Evolutionary conservation across 2,797 vertebrate genomes (phyloP), one percentile per base, ranked within the genome.

Genomic region (Rhinella marina): DNA sequence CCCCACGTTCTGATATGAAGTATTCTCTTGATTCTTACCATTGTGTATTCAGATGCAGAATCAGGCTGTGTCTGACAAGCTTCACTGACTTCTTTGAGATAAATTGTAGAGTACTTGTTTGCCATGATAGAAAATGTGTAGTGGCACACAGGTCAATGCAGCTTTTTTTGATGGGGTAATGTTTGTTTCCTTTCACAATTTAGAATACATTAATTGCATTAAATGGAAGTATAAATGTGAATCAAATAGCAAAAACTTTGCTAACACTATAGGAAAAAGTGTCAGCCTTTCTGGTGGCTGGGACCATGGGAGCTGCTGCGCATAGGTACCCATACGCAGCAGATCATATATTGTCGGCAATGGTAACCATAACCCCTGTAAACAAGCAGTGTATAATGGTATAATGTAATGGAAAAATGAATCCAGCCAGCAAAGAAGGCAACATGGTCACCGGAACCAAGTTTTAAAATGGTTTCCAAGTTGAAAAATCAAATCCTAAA

Each of bases 11-110:
- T 83, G 73, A 85, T 78, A 86, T 83, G 66, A 86, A 72, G 81
- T 21, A 89, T 89, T 89, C 80, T 88, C 83, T 85, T 81, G 82
- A 68, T 88, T 81, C 78, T 75, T 70, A 81, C 72, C 79, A 64
- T 85, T 81, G 48, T 85, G 83, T 73, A 81, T 85, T 81, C 56
- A 81, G 66, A 88, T 85, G 66, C 66, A 81, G 86, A 87, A 68
- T 72, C 87, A 57, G 77, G 41, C 83, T 61, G 17, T 73, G 66
- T 66, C 66, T 84, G 87, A 80, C 83, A 88, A 85, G 82, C 82
- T 81, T 75, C 76, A 81, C 23, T 73, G 73, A 85, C 68, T 85
- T 79, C 62, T 85, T 70, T 48, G 17, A 61, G 77, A 88, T 87
- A 76, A 87, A 66, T 25, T 81, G 70, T 62, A 48, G 72, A 75